Evolutionary conservation across 1,140 invertebrate species (phyloP).

Genomic region (Aphelinus atriplicis): DNA sequence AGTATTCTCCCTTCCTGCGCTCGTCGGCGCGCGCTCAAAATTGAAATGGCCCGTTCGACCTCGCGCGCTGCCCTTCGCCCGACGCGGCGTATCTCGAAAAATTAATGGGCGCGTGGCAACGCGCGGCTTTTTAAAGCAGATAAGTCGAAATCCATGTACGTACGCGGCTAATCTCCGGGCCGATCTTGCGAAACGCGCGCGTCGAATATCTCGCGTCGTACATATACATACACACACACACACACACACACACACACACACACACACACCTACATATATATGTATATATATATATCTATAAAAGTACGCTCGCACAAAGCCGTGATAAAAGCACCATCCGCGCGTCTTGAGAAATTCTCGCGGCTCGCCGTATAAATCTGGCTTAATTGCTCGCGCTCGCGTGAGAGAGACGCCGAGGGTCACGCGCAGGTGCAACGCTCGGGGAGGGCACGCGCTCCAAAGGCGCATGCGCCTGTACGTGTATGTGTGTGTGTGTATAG

Average conservation of each 20-base stretch:
- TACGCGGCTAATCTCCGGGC: slow-evolving; percentile 23
- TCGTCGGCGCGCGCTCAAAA: not conserved
- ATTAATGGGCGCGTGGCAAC: slow-evolving; percentile 25
- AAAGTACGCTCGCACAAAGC: not conserved
- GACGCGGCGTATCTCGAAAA: slow-evolving; percentile 19
- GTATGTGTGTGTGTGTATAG: not conserved
- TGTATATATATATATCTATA: no score
- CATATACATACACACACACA: slow-evolving; percentile 2
- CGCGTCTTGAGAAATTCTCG: no score
- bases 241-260: no score
- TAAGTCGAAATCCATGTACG: slow-evolving; percentile 33
- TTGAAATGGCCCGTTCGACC: no score
- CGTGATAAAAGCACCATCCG: no score
- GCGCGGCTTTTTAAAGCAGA: slow-evolving; percentile 18
- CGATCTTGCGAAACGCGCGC: slow-evolving; percentile 34
- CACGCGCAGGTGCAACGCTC: no score
- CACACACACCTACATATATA: no score
- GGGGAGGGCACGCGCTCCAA: no score
- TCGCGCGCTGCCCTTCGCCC: no score
- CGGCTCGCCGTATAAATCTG: slow-evolving; percentile 28
- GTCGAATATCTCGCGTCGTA: slow-evolving; percentile 28
- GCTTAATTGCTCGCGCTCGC: slow-evolving; percentile 30
- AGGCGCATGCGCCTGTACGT: no score
- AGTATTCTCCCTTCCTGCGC: not conserved
- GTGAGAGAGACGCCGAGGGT: slow-evolving; percentile 16